Evolutionary conservation across 2,797 vertebrate genomes (phyloP).

Genomic region (Brotogeris chrysoptera): DNA sequence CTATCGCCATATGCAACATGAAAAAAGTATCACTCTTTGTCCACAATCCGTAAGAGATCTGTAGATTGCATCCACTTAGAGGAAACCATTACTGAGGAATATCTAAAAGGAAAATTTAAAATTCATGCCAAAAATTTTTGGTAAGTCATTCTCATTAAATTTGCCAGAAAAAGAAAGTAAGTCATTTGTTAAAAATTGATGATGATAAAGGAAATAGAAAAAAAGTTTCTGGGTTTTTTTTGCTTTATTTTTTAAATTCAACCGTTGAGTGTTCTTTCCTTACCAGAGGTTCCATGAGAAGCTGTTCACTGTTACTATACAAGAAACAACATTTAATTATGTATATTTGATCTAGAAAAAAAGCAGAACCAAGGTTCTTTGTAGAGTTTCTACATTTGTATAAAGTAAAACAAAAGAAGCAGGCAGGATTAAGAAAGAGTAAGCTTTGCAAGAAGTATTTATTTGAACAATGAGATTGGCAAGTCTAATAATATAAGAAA

Average conservation of each 20-base stretch:
- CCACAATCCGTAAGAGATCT: background rate
- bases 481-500: slow-evolving; percentile 23
- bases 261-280: background rate
- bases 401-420: slow-evolving; percentile 65
- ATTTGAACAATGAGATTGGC: slow-evolving; percentile 58
- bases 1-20: background rate
- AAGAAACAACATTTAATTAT: slow-evolving; percentile 12
- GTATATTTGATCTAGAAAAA: slow-evolving; percentile 22
- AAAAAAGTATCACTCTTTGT: background rate
- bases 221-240: background rate
- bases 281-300: background rate
- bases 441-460: slow-evolving; percentile 54
- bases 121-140: background rate
- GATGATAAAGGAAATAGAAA: background rate
- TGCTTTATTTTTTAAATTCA: background rate
- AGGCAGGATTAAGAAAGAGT: slow-evolving; percentile 45
- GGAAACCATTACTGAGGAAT: background rate
- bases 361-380: background rate
- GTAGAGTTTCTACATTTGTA: slow-evolving; percentile 2
- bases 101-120: background rate
- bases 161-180: background rate
- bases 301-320: background rate
- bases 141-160: background rate
- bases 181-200: background rate
- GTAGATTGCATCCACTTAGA: background rate